Conservation (phyloP, 1,140 invertebrate genomes). For the Hylyphantes graminicola region DNA sequence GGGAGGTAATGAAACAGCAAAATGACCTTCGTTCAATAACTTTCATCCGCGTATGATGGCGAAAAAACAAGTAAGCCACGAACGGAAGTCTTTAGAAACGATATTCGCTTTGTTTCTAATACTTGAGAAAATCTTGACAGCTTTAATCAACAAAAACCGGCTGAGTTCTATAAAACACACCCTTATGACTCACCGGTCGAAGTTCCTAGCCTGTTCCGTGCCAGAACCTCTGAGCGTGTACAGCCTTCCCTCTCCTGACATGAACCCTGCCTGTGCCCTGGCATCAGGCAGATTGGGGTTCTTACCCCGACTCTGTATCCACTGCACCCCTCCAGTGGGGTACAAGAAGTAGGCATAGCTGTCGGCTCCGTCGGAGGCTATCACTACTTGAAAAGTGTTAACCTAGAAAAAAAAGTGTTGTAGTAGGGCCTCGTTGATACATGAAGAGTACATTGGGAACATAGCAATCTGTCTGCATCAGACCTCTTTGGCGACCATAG, state of each 20-base stretch:
- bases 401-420: slow-evolving; percentile 67
- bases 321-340: slow-evolving; percentile 86
- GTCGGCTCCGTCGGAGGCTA: slow-evolving; percentile 84
- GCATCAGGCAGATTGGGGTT: slow-evolving; percentile 80
- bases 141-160: background rate
- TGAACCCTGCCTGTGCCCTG: slow-evolving; percentile 90
- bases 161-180: background rate
- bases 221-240: slow-evolving; percentile 84
- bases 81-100: background rate
- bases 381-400: slow-evolving; percentile 84
- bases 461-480: too few species aligned
- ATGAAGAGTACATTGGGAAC: too few species aligned
- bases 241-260: slow-evolving; percentile 80
- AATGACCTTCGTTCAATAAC: too few species aligned
- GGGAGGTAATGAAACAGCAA: too few species aligned
- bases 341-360: slow-evolving; percentile 89
- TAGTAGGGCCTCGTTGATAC: background rate
- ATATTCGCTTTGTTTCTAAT: background rate
- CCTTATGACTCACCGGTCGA: slow-evolving; percentile 75
- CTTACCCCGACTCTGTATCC: slow-evolving; percentile 81
- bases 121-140: background rate
- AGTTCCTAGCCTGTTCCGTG: slow-evolving; percentile 82
- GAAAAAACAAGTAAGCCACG: too few species aligned
- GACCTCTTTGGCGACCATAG: too few species aligned
- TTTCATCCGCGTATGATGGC: too few species aligned